These are phyloP conservation scores for Sylvilagus bachmani DNA, from an alignment of 2,113 vertebrate genomes.

Conservation along the genomic window DNA sequence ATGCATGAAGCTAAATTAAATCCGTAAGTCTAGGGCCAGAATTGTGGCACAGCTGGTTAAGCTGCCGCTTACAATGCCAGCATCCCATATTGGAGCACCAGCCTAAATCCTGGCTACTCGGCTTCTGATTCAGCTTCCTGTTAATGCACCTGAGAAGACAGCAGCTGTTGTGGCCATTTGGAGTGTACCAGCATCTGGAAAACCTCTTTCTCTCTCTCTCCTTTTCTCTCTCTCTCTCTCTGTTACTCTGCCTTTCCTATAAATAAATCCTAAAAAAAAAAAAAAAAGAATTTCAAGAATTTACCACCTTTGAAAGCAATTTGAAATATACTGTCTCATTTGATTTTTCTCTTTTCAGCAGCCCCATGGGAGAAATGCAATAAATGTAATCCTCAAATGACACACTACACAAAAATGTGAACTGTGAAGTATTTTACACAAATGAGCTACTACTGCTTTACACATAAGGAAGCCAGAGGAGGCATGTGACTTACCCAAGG, in stretches of 20 bases:
- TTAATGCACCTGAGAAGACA: too few species aligned
- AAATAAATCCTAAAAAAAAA: too few species aligned
- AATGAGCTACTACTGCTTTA: background rate
- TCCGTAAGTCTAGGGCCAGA: background rate
- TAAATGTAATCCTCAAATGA: conserved; percentile 54
- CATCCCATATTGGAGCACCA: too few species aligned
- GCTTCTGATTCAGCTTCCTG: too few species aligned
- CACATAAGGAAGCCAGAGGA: conserved; percentile 28
- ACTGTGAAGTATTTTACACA: background rate
- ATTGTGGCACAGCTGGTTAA: too few species aligned
- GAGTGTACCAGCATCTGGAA: too few species aligned
- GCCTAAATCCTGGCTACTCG: too few species aligned
- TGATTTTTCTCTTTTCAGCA: conserved; percentile 51
- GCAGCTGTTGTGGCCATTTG: too few species aligned
- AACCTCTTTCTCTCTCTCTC: too few species aligned
- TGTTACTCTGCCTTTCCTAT: too few species aligned
- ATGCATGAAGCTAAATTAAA: background rate
- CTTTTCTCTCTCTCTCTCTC: too few species aligned
- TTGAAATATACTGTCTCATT: conserved; percentile 34
- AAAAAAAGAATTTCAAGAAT: background rate
- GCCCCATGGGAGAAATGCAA: background rate
- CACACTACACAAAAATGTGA: background rate
- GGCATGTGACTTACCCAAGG: conserved; percentile 21
- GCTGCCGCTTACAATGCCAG: too few species aligned
- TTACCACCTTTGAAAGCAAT: conserved; percentile 44